These are phyloP conservation scores for Spilarctia lutea DNA, from an alignment of 2,888 invertebrate species.

Conservation along the genomic window DNA sequence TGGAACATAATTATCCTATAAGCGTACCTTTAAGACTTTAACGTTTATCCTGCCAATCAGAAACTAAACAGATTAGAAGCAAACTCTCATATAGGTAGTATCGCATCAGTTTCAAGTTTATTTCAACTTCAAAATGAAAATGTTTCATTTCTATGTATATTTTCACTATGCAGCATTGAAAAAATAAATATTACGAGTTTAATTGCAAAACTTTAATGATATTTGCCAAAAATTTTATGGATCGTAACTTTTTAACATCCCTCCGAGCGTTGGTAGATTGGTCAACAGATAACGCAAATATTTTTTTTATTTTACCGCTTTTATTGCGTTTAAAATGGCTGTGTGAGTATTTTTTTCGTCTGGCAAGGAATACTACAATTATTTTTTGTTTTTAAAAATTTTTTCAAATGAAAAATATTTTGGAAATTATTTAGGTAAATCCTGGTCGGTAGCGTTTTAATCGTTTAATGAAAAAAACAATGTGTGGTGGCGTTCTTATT, in stretches of 20 bases:
- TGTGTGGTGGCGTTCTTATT: neutral
- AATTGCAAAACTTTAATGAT: conserved; percentile 52
- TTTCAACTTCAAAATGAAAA: neutral
- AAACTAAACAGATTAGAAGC: neutral
- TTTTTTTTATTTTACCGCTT: conserved; percentile 55
- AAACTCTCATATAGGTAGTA: neutral
- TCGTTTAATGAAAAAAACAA: neutral
- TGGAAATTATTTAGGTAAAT: neutral
- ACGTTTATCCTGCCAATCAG: neutral
- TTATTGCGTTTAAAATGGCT: conserved; percentile 48
- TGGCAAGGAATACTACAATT: conserved; percentile 20
- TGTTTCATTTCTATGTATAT: conserved; percentile 1
- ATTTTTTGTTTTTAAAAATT: conserved; percentile 2
- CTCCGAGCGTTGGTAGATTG: conserved; percentile 43
- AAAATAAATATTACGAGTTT: conserved; percentile 41
- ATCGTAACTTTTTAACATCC: conserved; percentile 53
- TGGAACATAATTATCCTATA: neutral
- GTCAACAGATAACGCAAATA: conserved; percentile 53
- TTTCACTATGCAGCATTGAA: conserved; percentile 22
- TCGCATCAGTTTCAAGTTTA: neutral
- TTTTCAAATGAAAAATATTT: neutral
- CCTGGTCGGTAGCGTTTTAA: neutral
- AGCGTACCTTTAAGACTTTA: too few relatives aligned
- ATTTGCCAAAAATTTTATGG: conserved; percentile 58
- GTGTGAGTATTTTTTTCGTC: conserved; percentile 31